Evolutionary conservation across 2,113 vertebrate species (phyloP).

Genomic region (Hemibagrus wyckioides): DNA sequence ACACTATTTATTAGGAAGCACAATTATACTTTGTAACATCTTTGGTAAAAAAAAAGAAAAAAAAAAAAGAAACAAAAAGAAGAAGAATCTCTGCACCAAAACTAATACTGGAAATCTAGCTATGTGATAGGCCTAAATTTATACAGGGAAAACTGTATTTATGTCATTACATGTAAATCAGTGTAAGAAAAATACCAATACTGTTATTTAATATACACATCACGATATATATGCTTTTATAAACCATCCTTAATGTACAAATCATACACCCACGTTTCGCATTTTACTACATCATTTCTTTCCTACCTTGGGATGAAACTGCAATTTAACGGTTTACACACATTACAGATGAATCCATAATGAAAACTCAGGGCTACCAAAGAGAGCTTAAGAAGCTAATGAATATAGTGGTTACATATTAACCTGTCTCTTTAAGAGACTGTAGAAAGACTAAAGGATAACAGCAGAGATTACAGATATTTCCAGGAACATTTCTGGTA

Average conservation of each 20-base stretch:
- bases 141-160: background rate
- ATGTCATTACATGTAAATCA: conserved; percentile 10
- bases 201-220: conserved; percentile 55
- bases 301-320: conserved; percentile 66
- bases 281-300: conserved; percentile 51
- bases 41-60: conserved; percentile 5
- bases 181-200: conserved; percentile 48
- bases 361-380: conserved; percentile 68
- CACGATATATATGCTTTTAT: conserved; percentile 54
- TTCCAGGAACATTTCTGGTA: background rate
- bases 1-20: conserved; percentile 65
- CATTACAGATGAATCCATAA: conserved; percentile 47
- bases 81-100: conserved; percentile 9
- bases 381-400: conserved; percentile 60
- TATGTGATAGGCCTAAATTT: conserved; percentile 17
- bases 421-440: conserved; percentile 29
- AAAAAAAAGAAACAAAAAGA: too few species aligned
- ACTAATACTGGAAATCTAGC: conserved; percentile 26
- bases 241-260: conserved; percentile 68
- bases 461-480: background rate
- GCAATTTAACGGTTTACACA: conserved; percentile 70
- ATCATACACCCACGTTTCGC: conserved; percentile 51
- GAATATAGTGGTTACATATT: conserved; percentile 69
- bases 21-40: conserved; percentile 55
- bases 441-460: background rate